Base-by-base conservation (phyloP, 2,888 invertebrate species). In the Aleiodes leptofemur region DNA sequence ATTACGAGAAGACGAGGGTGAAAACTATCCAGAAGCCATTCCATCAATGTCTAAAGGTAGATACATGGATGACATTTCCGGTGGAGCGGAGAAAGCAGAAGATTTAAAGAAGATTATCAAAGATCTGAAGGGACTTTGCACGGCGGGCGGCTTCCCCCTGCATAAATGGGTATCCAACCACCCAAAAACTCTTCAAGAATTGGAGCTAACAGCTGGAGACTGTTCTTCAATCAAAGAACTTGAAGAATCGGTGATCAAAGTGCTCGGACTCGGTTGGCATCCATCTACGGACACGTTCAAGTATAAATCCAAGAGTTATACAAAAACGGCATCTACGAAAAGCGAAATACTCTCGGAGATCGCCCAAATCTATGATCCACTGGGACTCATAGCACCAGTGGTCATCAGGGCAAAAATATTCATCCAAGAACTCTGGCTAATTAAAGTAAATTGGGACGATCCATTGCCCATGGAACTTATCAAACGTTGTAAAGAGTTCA, bases 251-350 rank as follows among this genome's bases (percentile, higher is more conserved):
- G 23, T 31, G 57, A 29, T 74, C 14, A 76, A 78, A 14, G 51
- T 79, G 0, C 74, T 82, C 1, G 80, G 80, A 0, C n/a, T 80
- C 0, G 4, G 29, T 1, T 82, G 81, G 82, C 4, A 29, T 3
- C 59, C 80, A 3, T 8, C 4, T 0, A 4, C 50, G 0, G 79
- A 81, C 29, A 14, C 0, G 0, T 79, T 81, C 70, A 57, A 6
- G 4, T 78, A 72, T 61, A 6, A 56, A 3, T 11, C 66, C 5
- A 43, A 13, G 1, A 29, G 9, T 8, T 14, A 7, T 0, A 1
- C 9, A 6, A 9, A 13, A 9, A 23, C 51, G 5, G 29, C 16
- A 59, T 5, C 43, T 13, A 72, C 75, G 77, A 57, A 23, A 23
- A 29, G 77, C 1, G n/a, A 29, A 1, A 57, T 76, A 6, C n/a